A percentile compares a stretch with the other conserved stretches of the same genome.
These are phyloP conservation scores for Chaitophorus viminalis DNA, from an alignment of 2,888 invertebrate genomes.

Conservation along the genomic window DNA sequence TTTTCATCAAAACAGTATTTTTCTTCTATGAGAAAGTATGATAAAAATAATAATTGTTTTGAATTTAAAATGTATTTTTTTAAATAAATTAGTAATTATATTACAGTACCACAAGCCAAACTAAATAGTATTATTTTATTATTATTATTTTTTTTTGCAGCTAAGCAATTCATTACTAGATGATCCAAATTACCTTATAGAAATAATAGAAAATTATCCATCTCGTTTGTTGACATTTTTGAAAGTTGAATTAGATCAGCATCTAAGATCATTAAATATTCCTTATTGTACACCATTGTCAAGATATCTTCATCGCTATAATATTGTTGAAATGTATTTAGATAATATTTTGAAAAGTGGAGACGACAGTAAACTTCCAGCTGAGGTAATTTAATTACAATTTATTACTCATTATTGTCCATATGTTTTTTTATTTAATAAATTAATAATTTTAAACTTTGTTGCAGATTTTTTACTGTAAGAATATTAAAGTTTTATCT, in stretches of 20 bases:
- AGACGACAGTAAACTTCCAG: conserved; percentile 67
- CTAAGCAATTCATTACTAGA: background rate
- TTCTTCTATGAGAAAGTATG: background rate
- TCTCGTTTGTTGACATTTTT: conserved; percentile 63
- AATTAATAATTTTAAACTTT: conserved; percentile 19
- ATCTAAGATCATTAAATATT: conserved; percentile 53
- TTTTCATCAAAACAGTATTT: background rate
- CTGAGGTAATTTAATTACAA: conserved; percentile 66
- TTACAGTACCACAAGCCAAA: background rate
- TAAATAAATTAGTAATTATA: background rate
- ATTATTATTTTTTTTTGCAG: conserved; percentile 2
- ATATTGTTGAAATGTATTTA: conserved; percentile 68
- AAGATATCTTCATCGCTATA: conserved; percentile 64
- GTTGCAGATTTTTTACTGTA: conserved; percentile 68
- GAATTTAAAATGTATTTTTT: background rate
- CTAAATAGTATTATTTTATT: background rate
- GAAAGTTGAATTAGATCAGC: conserved; percentile 62
- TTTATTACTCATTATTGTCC: background rate
- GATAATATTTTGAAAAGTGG: conserved; percentile 69
- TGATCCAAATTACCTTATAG: conserved; percentile 27
- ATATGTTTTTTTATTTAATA: conserved; percentile 24
- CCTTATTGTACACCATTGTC: conserved; percentile 63
- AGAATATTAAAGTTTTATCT: conserved; percentile 67
- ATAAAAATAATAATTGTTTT: background rate
- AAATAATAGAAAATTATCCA: conserved; percentile 63